Evolutionary conservation across 2,888 invertebrate genomes (phyloP).

Genomic region (Dendrolimus houi): DNA sequence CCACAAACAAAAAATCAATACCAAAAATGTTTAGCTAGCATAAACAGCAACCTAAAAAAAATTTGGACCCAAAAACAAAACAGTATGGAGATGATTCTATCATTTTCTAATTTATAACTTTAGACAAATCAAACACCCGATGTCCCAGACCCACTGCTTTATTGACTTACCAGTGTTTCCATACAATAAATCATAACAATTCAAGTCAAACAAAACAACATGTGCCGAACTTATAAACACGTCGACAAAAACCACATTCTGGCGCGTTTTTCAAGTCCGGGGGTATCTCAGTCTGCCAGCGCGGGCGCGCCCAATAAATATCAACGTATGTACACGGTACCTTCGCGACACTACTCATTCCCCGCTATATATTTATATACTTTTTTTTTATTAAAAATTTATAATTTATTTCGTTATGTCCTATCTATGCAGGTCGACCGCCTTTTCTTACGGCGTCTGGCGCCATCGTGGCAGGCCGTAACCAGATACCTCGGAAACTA

Average conservation of each 20-base stretch:
- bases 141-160: constrained; percentile 76
- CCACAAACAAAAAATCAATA: no score
- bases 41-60: constrained; percentile 14
- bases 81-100: constrained; percentile 28
- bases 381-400: constrained; percentile 66
- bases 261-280: constrained; percentile 49
- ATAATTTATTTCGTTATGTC: constrained; percentile 73
- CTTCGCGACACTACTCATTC: constrained; percentile 51
- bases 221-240: constrained; percentile 71
- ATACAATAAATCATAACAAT: constrained; percentile 76
- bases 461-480: neutral
- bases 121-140: constrained; percentile 64
- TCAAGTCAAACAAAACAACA: constrained; percentile 74
- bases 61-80: constrained; percentile 64
- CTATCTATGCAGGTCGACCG: constrained; percentile 66
- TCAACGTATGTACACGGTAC: constrained; percentile 70
- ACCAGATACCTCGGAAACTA: no score
- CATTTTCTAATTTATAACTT: neutral
- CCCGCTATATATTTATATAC: constrained; percentile 30
- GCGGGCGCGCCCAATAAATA: constrained; percentile 57
- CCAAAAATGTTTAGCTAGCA: no score
- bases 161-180: constrained; percentile 75
- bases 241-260: constrained; percentile 54
- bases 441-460: neutral
- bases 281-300: constrained; percentile 53